Evolutionary conservation across 2,888 invertebrate genomes (phyloP), one percentile per base, ranked within the genome.

Genomic region (Rhimphoctona megacephalus): DNA sequence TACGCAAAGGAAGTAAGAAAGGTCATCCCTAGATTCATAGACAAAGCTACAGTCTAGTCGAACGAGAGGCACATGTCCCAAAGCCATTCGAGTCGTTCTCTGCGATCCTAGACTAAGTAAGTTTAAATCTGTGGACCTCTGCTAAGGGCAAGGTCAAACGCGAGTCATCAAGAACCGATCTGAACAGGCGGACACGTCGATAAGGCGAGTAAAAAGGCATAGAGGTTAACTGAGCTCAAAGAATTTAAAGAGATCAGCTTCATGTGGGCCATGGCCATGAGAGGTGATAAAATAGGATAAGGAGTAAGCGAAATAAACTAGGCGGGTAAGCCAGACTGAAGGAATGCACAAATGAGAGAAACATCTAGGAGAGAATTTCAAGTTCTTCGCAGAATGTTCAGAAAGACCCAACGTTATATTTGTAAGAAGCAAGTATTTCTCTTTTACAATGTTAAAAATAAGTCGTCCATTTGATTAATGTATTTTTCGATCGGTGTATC

Each of bases 351-450:
- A 33, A 33, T 11, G 57, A 57, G 57, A n/a, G 57, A 57, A 57
- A 22, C n/a, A 19, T 66, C 19, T 2, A 52, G 22, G 61, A n/a
- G 39, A 66, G 64, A 81, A 80, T 81, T 54, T 67, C 82, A 11
- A 33, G 17, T 17, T 54, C 69, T 43, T 52, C 36, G 25, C 7
- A 17, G 66, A 39, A 67, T 43, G 39, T 52, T 36, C 70, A 33
- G 70, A 70, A 66, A 39, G 39, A 49, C 33, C 25, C 25, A 54
- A 74, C 61, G 52, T 83, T 49, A 64, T 64, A 43, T 64, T 72
- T 46, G 39, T 19, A n/a, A 11, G 33, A 49, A 43, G 46, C 7
- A n/a, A 46, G n/a, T n/a, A 52, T 82, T 36, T 49, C 49, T 69
- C 39, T 76, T 46, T 46, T 76, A n/a, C 46, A 36, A 6, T 19